phyloP scores from a whole-genome alignment of 2,888 invertebrate species.

The Crepidodera aurea region DNA sequence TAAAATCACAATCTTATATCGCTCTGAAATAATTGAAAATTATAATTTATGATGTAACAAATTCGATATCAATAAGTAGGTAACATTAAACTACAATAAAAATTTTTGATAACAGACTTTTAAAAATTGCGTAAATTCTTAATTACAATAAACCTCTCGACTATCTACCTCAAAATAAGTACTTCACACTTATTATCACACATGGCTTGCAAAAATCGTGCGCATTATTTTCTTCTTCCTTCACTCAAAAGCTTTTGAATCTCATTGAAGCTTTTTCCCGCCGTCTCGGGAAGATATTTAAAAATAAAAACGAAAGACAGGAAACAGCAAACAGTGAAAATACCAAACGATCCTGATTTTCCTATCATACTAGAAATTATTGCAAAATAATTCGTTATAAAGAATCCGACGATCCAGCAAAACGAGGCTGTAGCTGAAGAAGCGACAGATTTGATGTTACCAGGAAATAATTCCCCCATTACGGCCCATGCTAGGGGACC shows the following conservation, averaged over 20 bases:
- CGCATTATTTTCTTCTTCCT: background rate
- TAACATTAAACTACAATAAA: too few species aligned
- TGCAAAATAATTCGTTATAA: conserved; percentile 77
- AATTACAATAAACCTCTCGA: too few species aligned
- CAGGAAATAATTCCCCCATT: conserved; percentile 86
- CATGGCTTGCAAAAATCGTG: background rate
- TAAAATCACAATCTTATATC: too few species aligned
- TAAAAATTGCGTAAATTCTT: too few species aligned
- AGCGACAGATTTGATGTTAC: conserved; percentile 79
- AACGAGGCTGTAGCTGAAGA: conserved; percentile 79
- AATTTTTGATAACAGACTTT: too few species aligned
- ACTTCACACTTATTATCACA: background rate
- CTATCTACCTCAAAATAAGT: too few species aligned
- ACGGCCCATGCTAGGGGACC: conserved; percentile 87
- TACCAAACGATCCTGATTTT: conserved; percentile 74
- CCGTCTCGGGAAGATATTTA: conserved; percentile 85
- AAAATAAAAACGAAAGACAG: conserved; percentile 75
- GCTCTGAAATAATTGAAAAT: too few species aligned
- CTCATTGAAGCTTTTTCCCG: conserved; percentile 85
- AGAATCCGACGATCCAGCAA: conserved; percentile 79
- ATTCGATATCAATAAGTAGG: too few species aligned
- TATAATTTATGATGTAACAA: too few species aligned
- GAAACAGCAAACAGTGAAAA: conserved; percentile 71
- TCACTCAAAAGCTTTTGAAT: conserved; percentile 75
- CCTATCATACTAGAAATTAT: conserved; percentile 68